A percentile compares a stretch with the other conserved stretches of the same genome.
Evolutionary conservation across 1,140 invertebrate genomes (phyloP).

Genomic region (Zaprionus capensis): DNA sequence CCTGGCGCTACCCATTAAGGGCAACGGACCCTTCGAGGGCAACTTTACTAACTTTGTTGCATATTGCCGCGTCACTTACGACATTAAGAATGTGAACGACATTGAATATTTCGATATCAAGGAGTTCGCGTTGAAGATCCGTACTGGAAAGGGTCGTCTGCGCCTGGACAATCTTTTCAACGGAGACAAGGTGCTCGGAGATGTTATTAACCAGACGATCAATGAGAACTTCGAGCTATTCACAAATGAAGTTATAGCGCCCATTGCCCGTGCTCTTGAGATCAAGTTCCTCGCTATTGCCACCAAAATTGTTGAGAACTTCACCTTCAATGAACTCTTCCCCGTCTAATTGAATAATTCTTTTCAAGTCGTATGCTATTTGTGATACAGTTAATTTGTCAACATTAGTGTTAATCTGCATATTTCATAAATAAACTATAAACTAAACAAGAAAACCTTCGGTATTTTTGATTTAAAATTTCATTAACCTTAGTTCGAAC

Average conservation of each 20-base stretch:
- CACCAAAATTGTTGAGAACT: constrained; percentile 86
- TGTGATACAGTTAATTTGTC: constrained; percentile 73
- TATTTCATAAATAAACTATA: constrained; percentile 51
- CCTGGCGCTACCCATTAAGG: constrained; percentile 87
- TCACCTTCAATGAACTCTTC: constrained; percentile 87
- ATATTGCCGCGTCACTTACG: constrained; percentile 85
- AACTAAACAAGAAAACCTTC: constrained; percentile 9
- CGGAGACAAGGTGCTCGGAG: constrained; percentile 86
- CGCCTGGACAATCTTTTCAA: constrained; percentile 87
- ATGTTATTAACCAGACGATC: constrained; percentile 87
- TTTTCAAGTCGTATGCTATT: constrained; percentile 29
- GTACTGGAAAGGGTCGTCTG: constrained; percentile 86
- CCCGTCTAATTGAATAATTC: constrained; percentile 77
- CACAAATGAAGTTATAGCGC: constrained; percentile 86
- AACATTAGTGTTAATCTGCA: constrained; percentile 55
- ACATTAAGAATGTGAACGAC: constrained; percentile 84
- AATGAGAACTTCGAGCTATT: constrained; percentile 88
- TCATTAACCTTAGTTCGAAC: too few species aligned
- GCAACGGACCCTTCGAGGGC: constrained; percentile 86
- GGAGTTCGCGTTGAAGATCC: constrained; percentile 86
- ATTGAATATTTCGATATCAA: constrained; percentile 85
- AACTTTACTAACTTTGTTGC: constrained; percentile 87
- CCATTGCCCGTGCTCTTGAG: constrained; percentile 86
- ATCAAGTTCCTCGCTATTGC: constrained; percentile 85
- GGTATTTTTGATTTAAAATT: too few species aligned